Conservation (phyloP, 2,797 vertebrate species). For the Cetoscarus ocellatus region DNA sequence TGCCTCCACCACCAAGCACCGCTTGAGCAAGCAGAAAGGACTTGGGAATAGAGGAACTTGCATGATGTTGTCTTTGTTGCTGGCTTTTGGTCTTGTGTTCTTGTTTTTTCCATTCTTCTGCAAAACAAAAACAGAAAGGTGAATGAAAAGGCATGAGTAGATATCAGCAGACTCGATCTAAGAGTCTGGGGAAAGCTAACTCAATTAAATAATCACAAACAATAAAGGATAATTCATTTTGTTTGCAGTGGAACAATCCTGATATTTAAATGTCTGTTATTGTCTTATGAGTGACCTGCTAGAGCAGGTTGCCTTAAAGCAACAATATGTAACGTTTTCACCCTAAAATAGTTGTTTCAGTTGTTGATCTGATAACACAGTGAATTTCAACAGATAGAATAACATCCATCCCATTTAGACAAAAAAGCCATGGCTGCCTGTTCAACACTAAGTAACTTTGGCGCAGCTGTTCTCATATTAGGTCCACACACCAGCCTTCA, state of each 20-base stretch:
- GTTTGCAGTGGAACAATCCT: slow-evolving; percentile 78
- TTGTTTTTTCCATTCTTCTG: slow-evolving; percentile 54
- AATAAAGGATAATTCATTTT: slow-evolving; percentile 69
- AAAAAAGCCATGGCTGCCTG: too few relatives aligned
- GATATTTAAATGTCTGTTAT: slow-evolving; percentile 64
- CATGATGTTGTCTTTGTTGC: slow-evolving; percentile 81
- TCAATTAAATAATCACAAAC: slow-evolving; percentile 66
- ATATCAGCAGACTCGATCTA: slow-evolving; percentile 42
- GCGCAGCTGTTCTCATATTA: too few relatives aligned
- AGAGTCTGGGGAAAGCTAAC: slow-evolving; percentile 60
- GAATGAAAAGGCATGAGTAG: slow-evolving; percentile 35
- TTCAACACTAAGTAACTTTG: too few relatives aligned
- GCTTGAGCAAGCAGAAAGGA: slow-evolving; percentile 81
- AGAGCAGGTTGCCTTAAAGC: slow-evolving; percentile 73
- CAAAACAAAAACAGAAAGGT: slow-evolving; percentile 61
- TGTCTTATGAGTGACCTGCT: slow-evolving; percentile 64
- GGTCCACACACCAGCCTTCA: too few relatives aligned
- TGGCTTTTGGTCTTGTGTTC: slow-evolving; percentile 78
- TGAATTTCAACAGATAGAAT: too few relatives aligned
- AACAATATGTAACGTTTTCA: too few relatives aligned
- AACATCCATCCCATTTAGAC: too few relatives aligned
- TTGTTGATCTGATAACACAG: too few relatives aligned
- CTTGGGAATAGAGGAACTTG: slow-evolving; percentile 82
- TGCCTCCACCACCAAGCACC: slow-evolving; percentile 73
- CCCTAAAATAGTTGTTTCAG: too few relatives aligned